These are phyloP conservation scores for Drosophila tanythrix DNA, from an alignment of 2,888 invertebrate genomes.

Conservation along the genomic window DNA sequence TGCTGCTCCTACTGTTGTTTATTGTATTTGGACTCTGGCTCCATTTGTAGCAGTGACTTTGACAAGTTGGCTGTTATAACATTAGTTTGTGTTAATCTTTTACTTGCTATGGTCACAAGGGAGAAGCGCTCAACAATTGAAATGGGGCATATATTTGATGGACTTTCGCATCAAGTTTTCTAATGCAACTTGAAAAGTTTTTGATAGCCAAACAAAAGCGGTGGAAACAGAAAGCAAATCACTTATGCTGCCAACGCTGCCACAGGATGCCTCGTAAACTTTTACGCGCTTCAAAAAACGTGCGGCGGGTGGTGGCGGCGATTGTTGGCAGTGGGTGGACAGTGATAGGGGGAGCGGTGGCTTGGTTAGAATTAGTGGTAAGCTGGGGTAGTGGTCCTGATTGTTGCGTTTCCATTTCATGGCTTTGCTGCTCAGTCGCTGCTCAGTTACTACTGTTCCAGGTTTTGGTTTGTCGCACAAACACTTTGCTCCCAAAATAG, in stretches of 20 bases:
- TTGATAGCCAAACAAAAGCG: conserved; percentile 66
- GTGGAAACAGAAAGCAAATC: conserved; percentile 64
- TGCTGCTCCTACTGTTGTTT: conserved; percentile 49
- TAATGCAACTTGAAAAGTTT: conserved; percentile 75
- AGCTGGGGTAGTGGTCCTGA: conserved; percentile 29
- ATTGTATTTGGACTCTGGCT: conserved; percentile 42
- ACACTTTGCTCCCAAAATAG: conserved; percentile 65
- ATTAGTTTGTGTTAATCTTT: conserved; percentile 74
- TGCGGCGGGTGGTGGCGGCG: not conserved
- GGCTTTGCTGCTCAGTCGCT: conserved; percentile 44
- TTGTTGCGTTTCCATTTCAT: conserved; percentile 56
- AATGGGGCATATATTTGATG: conserved; percentile 62
- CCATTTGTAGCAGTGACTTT: conserved; percentile 61
- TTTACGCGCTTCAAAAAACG: conserved; percentile 66
- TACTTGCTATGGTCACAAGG: conserved; percentile 59
- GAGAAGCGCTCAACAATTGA: conserved; percentile 50
- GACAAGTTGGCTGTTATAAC: conserved; percentile 74
- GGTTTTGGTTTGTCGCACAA: conserved; percentile 68
- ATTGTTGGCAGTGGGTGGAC: not conserved
- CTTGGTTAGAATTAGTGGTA: conserved; percentile 8
- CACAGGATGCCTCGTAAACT: conserved; percentile 74
- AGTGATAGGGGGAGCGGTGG: not conserved
- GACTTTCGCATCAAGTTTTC: conserved; percentile 60
- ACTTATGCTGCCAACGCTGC: conserved; percentile 64
- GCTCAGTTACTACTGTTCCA: conserved; percentile 52